Evolutionary conservation across 1,140 invertebrate genomes (phyloP), one percentile per base, ranked within the genome.

Genomic region (Physella acuta): DNA sequence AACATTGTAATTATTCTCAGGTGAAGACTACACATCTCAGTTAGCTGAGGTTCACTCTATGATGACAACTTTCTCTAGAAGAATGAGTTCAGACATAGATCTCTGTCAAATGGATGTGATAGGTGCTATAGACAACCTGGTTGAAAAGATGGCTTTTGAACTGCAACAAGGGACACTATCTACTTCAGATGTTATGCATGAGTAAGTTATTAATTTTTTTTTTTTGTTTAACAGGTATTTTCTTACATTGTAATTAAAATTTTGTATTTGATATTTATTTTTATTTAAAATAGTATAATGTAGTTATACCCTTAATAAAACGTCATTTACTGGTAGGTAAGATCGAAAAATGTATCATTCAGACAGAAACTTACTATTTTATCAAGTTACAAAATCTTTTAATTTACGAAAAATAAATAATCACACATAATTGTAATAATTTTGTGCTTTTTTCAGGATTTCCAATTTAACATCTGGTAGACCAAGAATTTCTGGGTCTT

Each of bases 111-210:
- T 64, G 39, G 62, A 64, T 24, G 51, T 64, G 14, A 64, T 64
- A 33, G 62, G 49, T 2, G 62, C 62, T 36, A 64, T 64, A 3
- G 62, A 64, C 62, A 31, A 26, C 3, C 49, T 64, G 44, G 49
- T 52, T 1, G 62, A 64, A 36, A 64, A 64, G 62, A 52, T 64
- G 62, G 62, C 62, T 5, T 26, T 4, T n/a, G 62, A 64, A 24
- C 49, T 64, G 28, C 62, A 64, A n/a, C 44, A 51, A 51, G 62
- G 62, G 62, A 64, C 62, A 8, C 33, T 64, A 52, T 64, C 62
- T 36, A 33, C 62, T 1, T 2, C 44, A 1, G 62, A 64, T 14
- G 28, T 64, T 26, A 64, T 64, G 62, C 44, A 51, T 33, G 62
- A 64, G 62, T 64, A n/a, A 64, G 62, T 33, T 26, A 33, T 34